Evolutionary conservation across 2,888 invertebrate species (phyloP).

Genomic region (Trypoxylon attenuatum): DNA sequence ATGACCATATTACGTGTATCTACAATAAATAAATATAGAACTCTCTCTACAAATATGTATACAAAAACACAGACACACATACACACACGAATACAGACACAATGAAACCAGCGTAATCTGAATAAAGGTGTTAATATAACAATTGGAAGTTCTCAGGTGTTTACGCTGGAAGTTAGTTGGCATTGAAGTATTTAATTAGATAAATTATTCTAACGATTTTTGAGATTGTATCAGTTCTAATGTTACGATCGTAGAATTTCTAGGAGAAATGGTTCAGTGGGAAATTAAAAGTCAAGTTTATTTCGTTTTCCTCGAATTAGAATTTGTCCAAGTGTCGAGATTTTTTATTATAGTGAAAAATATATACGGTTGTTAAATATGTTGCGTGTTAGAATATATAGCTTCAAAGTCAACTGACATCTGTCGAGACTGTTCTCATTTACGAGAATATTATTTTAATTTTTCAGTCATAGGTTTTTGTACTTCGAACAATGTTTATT

Average conservation of each 20-base stretch:
- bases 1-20: slow-evolving; percentile 69
- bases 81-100: neutral
- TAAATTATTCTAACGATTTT: too few relatives aligned
- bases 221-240: too few relatives aligned
- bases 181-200: too few relatives aligned
- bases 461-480: neutral
- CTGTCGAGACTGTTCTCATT: neutral
- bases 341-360: too few relatives aligned
- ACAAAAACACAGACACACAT: neutral
- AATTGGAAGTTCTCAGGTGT: slow-evolving; percentile 17
- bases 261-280: too few relatives aligned
- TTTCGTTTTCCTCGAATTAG: neutral
- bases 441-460: neutral
- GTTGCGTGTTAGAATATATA: neutral
- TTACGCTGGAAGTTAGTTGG: slow-evolving; percentile 3
- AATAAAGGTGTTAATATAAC: slow-evolving; percentile 64
- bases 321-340: too few relatives aligned
- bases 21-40: slow-evolving; percentile 68
- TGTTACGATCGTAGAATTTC: too few relatives aligned
- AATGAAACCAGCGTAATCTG: slow-evolving; percentile 51
- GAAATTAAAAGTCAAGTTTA: neutral
- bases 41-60: slow-evolving; percentile 62
- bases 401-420: slow-evolving; percentile 3
- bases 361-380: too few relatives aligned
- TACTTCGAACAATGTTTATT: too few relatives aligned